Conservation (phyloP, 1,140 invertebrate genomes). For the Calycopis cecrops region DNA sequence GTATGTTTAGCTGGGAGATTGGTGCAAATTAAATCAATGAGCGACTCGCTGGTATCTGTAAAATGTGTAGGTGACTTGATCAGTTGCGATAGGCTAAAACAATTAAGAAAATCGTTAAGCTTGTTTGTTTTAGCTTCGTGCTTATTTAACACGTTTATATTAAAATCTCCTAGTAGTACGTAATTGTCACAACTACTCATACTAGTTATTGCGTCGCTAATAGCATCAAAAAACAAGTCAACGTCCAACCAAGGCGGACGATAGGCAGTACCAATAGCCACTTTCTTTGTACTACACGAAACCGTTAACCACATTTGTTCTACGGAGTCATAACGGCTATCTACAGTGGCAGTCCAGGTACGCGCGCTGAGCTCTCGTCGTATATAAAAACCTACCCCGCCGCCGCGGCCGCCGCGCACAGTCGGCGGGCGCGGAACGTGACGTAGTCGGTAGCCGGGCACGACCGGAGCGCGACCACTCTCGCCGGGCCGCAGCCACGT, state of each 20-base stretch:
- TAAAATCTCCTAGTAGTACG: conserved; percentile 17
- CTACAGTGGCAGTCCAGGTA: too few relatives aligned
- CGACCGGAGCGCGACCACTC: too few relatives aligned
- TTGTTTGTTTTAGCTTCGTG: conserved; percentile 10
- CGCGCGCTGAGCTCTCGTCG: too few relatives aligned
- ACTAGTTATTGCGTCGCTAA: neutral
- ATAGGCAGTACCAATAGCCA: conserved; percentile 16
- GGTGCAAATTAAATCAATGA: conserved; percentile 20
- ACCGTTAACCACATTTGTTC: conserved; percentile 17
- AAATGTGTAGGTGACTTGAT: conserved; percentile 16
- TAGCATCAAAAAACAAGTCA: conserved; percentile 8
- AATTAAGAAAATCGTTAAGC: conserved; percentile 12
- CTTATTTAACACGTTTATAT: conserved; percentile 17
- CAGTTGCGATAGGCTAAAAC: conserved; percentile 3
- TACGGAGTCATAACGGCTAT: neutral
- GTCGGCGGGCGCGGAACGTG: too few relatives aligned
- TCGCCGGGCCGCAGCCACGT: too few relatives aligned
- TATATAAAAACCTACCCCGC: too few relatives aligned
- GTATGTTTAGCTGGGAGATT: neutral
- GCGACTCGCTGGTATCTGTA: conserved; percentile 12
- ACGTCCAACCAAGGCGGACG: conserved; percentile 16
- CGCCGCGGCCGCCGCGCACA: too few relatives aligned
- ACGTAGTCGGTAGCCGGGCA: too few relatives aligned
- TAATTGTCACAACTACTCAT: conserved; percentile 8
- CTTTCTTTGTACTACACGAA: neutral